These are phyloP conservation scores for Setipinna tenuifilis DNA, from an alignment of 2,797 vertebrate species.

Conservation along the genomic window DNA sequence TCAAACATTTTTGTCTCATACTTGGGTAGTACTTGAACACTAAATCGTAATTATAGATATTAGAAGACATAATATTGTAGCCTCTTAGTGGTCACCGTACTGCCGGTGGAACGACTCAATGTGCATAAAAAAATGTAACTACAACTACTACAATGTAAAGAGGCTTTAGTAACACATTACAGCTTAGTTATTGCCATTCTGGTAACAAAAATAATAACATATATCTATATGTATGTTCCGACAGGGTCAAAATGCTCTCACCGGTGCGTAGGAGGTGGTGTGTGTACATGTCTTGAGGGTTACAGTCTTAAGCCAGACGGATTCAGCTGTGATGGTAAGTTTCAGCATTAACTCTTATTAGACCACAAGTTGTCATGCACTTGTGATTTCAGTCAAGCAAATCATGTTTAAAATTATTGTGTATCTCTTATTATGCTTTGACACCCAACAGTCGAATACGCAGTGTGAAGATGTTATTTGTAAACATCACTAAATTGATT, in stretches of 20 bases:
- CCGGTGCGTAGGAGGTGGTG: conserved; percentile 77
- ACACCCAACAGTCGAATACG: no score
- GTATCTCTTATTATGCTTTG: not conserved
- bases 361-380: not conserved
- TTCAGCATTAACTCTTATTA: not conserved
- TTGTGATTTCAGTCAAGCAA: not conserved
- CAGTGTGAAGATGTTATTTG: not conserved
- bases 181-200: no score
- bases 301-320: conserved; percentile 83
- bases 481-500: no score
- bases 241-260: conserved; percentile 85
- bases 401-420: not conserved
- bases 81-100: no score
- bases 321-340: conserved; percentile 85
- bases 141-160: no score
- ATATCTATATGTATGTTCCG: not conserved
- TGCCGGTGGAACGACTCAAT: no score
- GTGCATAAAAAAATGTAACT: no score
- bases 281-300: conserved; percentile 83
- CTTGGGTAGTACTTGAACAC: not conserved
- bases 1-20: not conserved
- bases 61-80: not conserved
- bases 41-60: not conserved
- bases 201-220: no score
- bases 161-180: no score